A percentile compares a stretch with the other conserved stretches of the same genome.
These are phyloP conservation scores for Odontocerum albicorne DNA, from an alignment of 2,888 invertebrate species.

Conservation along the genomic window DNA sequence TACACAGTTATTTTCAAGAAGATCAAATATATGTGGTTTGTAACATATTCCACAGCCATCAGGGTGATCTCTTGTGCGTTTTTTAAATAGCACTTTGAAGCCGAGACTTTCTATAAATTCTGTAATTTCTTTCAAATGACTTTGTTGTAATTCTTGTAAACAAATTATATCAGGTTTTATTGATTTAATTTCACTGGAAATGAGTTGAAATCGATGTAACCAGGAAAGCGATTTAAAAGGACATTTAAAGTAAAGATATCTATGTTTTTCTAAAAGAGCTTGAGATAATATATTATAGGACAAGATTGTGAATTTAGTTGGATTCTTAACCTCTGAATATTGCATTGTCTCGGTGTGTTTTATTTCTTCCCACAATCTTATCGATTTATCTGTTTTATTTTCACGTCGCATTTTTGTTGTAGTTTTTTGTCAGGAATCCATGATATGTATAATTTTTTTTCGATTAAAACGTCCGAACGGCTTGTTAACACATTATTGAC, in stretches of 20 bases:
- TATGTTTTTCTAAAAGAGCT: constrained; percentile 72
- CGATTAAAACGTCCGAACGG: too few relatives aligned
- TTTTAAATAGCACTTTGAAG: constrained; percentile 77
- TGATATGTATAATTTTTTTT: too few relatives aligned
- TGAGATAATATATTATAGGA: constrained; percentile 91
- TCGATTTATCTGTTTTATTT: not conserved
- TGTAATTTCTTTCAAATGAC: constrained; percentile 67
- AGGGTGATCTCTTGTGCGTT: constrained; percentile 73
- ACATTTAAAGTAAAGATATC: constrained; percentile 71
- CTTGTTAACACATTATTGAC: too few relatives aligned
- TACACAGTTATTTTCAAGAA: constrained; percentile 66
- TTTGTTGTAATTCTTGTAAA: constrained; percentile 86
- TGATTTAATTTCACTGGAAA: constrained; percentile 52
- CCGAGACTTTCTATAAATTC: constrained; percentile 59
- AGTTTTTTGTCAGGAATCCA: too few relatives aligned
- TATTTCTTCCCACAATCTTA: constrained; percentile 7
- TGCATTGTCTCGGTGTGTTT: not conserved
- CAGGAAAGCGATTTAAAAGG: constrained; percentile 64
- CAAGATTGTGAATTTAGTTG: constrained; percentile 62
- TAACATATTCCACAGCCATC: constrained; percentile 94
- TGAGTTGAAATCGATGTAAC: constrained; percentile 62
- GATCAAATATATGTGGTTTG: constrained; percentile 64
- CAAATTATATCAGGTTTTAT: constrained; percentile 68
- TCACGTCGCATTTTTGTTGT: not conserved
- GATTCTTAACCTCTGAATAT: not conserved